Percentiles rank a stretch among this genome's conserved stretches.
These are phyloP conservation scores for Ophioninae sp. DNA, from an alignment of 2,888 invertebrate species.

Conservation along the genomic window DNA sequence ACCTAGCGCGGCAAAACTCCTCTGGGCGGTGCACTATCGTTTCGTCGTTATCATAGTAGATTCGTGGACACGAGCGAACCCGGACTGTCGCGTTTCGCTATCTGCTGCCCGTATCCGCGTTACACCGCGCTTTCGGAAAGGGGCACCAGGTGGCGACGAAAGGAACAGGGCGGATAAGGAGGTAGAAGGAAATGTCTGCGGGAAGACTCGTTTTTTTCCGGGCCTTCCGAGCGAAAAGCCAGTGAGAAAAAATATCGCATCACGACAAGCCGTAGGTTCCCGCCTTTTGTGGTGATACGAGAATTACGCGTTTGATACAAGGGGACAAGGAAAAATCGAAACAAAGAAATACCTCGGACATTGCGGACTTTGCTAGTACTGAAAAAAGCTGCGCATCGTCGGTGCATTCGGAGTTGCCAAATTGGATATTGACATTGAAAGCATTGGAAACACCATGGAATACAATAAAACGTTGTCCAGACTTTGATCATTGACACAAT, in stretches of 20 bases:
- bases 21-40: constrained; percentile 44
- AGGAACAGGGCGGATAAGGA: neutral
- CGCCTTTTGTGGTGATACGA: neutral
- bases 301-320: neutral
- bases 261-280: neutral
- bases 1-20: constrained; percentile 15
- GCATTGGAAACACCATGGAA: too few species aligned
- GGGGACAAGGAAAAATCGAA: neutral
- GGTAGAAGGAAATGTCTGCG: neutral
- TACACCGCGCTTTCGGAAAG: constrained; percentile 24
- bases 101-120: constrained; percentile 59
- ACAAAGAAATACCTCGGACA: neutral
- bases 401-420: neutral
- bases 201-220: neutral
- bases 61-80: constrained; percentile 44
- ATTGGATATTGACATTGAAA: too few species aligned
- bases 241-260: neutral
- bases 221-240: neutral
- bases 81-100: constrained; percentile 41
- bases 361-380: neutral
- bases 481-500: too few species aligned
- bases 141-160: neutral
- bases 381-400: neutral
- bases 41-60: constrained; percentile 46
- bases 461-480: too few species aligned